Base-by-base conservation (phyloP, 2,888 invertebrate species). In the Drosophila mimica region DNA sequence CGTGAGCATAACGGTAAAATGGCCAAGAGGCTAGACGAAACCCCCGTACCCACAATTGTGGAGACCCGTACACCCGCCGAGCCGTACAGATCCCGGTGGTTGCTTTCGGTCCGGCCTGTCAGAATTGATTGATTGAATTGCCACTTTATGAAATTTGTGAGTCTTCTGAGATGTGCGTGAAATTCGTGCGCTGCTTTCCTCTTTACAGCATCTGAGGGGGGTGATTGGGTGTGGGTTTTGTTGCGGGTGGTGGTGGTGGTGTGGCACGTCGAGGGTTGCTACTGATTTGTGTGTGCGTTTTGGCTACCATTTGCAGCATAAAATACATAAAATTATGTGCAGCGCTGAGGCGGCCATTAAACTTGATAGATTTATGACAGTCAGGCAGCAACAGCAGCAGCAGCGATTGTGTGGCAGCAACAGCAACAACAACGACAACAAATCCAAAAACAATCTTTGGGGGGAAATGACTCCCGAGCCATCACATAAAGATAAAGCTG, bases 101-200 rank as follows among this genome's bases (percentile, higher is more conserved):
- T 70, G 81, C 74, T 63, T 62, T 70, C 38, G 48, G 63, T 51
- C 57, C 51, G 68, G 65, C 68, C 91, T 88, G 92, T 92, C 92
- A 88, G 82, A 92, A 91, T 92, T 92, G 92, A 92, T 92, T 92
- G 92, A 92, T 92, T 92, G 92, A 92, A 92, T 92, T 92, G 92
- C 92, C 91, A 91, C 91, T 91, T 91, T 92, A 91, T 92, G 91
- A 91, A 92, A 92, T 92, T 92, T 92, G 91, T 92, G 92, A 91
- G 92, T 91, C 91, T 92, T 92, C 87, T 75, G 91, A 92, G 91
- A 92, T 91, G 89, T 89, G 90, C 89, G 90, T 88, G 80, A 87
- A 90, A 85, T 74, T 85, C 88, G 89, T 85, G 82, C 76, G 34
- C 66, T 40, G 65, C 28, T 33, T 48, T 28, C 7, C 17, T 36